Percentiles rank a stretch among this genome's conserved stretches.
Conservation (phyloP, 2,888 invertebrate species). For the Erebia ligea region DNA sequence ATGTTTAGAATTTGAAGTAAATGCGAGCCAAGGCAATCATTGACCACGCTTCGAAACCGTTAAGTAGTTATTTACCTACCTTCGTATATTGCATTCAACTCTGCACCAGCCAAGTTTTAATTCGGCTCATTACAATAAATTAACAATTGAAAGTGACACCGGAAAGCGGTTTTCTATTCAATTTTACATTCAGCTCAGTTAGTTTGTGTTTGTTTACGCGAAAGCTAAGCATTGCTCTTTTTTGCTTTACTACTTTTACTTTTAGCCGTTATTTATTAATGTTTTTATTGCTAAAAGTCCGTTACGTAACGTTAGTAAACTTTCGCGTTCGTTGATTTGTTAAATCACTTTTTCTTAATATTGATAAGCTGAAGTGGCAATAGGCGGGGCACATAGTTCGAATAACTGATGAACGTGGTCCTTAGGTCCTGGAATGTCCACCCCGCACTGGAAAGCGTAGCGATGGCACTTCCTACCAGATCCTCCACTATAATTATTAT, state of each 20-base stretch:
- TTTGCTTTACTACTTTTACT: constrained; percentile 21
- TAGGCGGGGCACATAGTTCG: too few species aligned
- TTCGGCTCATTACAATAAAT: constrained; percentile 40
- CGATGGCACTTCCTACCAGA: too few species aligned
- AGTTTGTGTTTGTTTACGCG: constrained; percentile 33
- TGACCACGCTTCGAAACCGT: too few species aligned
- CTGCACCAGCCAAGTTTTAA: constrained; percentile 30
- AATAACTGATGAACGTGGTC: too few species aligned
- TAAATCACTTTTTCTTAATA: constrained; percentile 2
- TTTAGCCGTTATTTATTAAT: constrained; percentile 18
- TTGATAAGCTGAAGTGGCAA: neutral
- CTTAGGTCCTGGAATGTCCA: too few species aligned
- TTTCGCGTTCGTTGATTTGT: constrained; percentile 2
- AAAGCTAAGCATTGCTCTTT: neutral
- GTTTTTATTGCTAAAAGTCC: neutral
- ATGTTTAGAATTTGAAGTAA: too few species aligned
- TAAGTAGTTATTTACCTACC: neutral
- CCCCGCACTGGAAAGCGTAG: too few species aligned
- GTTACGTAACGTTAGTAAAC: constrained; percentile 6
- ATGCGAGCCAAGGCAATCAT: too few species aligned
- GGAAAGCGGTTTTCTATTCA: constrained; percentile 40
- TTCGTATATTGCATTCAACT: constrained; percentile 13
- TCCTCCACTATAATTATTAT: too few species aligned
- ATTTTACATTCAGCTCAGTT: constrained; percentile 38
- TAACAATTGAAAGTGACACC: constrained; percentile 38